These are phyloP conservation scores for Heterochromis multidens DNA, from an alignment of 2,113 vertebrate genomes.

Conservation along the genomic window DNA sequence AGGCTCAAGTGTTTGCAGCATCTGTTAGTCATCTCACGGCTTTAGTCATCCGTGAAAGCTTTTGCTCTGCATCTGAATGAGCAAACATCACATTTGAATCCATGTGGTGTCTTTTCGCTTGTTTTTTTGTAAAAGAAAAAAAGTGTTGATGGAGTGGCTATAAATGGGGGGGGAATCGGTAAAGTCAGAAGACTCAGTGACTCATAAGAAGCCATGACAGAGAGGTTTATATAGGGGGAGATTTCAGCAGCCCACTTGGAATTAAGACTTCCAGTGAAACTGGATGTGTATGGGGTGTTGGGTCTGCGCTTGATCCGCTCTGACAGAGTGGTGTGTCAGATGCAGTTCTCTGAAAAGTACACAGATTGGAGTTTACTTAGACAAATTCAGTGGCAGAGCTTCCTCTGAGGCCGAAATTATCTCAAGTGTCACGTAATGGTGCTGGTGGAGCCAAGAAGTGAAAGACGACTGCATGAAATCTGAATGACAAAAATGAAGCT, in stretches of 20 bases:
- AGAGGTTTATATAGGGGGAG: slow-evolving; percentile 21
- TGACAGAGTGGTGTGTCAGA: slow-evolving; percentile 38
- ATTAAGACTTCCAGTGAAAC: slow-evolving; percentile 24
- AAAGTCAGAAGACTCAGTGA: slow-evolving; percentile 29
- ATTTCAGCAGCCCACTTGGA: slow-evolving; percentile 16
- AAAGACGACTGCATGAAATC: not conserved
- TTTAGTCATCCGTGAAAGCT: slow-evolving; percentile 24
- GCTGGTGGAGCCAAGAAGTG: not conserved
- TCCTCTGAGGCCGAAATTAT: slow-evolving; percentile 13
- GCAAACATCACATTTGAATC: slow-evolving; percentile 35
- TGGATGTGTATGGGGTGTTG: slow-evolving; percentile 27
- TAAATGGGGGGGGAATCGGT: not conserved
- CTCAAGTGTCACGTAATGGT: slow-evolving; percentile 11
- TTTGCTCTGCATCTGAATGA: slow-evolving; percentile 30
- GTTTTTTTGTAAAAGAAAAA: not conserved
- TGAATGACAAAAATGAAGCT: not conserved
- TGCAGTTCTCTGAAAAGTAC: slow-evolving; percentile 7
- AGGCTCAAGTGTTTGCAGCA: slow-evolving; percentile 22
- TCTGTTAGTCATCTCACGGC: slow-evolving; percentile 39
- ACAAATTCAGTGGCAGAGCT: not conserved
- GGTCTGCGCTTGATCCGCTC: slow-evolving; percentile 25
- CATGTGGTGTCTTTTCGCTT: slow-evolving; percentile 8
- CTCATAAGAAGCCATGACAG: slow-evolving; percentile 35
- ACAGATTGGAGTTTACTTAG: slow-evolving; percentile 30
- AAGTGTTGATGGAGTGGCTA: slow-evolving; percentile 34